Conservation (phyloP, 2,888 invertebrate species). For the Cynaeus angustus region DNA sequence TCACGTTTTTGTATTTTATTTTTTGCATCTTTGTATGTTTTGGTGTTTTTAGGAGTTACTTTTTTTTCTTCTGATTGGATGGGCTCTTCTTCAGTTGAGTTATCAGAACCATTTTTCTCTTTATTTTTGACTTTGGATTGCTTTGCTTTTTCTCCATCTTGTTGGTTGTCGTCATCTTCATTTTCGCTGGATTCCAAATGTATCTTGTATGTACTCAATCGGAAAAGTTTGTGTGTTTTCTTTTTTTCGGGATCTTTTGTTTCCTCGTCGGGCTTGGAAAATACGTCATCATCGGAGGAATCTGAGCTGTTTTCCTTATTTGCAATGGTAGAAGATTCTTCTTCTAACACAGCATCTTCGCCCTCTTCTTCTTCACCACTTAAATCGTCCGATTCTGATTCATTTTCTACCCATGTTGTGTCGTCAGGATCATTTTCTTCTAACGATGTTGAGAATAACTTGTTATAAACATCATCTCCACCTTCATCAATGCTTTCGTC, state of each 20-base stretch:
- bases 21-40: background rate
- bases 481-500: background rate
- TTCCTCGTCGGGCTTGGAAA: background rate
- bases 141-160: background rate
- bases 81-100: too few species aligned
- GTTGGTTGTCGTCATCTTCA: background rate
- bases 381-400: background rate
- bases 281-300: background rate
- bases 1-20: background rate
- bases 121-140: background rate
- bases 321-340: background rate
- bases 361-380: background rate
- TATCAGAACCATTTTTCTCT: too few species aligned
- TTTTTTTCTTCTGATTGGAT: too few species aligned
- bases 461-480: background rate
- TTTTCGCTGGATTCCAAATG: background rate
- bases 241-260: background rate
- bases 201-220: background rate
- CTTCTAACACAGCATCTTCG: background rate
- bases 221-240: conserved; percentile 8
- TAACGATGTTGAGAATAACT: background rate
- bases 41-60: too few species aligned
- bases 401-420: background rate
- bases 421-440: background rate
- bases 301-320: background rate